Evolutionary conservation across 1,140 invertebrate genomes (phyloP).

Genomic region (Leguminivora glycinivorella): DNA sequence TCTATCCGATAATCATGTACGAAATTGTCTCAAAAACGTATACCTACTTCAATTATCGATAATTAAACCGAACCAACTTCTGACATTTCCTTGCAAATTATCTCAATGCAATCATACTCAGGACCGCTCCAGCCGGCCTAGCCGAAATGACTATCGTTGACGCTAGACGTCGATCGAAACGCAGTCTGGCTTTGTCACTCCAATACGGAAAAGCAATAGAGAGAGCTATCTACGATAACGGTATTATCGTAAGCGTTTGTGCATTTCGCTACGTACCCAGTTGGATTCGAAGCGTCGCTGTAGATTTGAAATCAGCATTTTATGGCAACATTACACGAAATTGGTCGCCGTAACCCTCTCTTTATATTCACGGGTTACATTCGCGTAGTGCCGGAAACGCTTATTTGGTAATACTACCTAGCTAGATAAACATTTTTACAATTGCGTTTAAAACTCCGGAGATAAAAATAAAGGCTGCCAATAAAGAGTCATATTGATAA

Average conservation of each 20-base stretch:
- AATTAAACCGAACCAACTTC: background rate
- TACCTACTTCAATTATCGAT: background rate
- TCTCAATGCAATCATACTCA: constrained; percentile 11
- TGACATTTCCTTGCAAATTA: constrained; percentile 4
- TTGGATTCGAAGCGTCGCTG: constrained; percentile 4
- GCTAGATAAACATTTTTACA: background rate
- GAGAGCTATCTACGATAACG: no score
- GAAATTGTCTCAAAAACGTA: background rate
- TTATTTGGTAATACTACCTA: background rate
- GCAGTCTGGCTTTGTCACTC: no score
- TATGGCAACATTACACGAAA: constrained; percentile 10
- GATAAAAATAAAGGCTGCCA: background rate
- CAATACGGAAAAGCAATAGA: no score
- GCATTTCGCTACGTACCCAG: no score
- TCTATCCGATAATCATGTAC: no score
- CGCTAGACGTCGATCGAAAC: no score
- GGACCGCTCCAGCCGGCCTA: background rate
- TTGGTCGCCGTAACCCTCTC: constrained; percentile 7
- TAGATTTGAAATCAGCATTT: constrained; percentile 21
- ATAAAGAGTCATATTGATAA: background rate
- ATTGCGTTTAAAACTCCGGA: background rate
- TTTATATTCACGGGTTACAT: constrained; percentile 9
- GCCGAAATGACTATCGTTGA: no score
- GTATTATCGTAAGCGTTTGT: no score
- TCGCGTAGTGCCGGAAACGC: background rate